Base-by-base conservation (phyloP, 2,797 vertebrate species). In the Geotrypetes seraphini region DNA sequence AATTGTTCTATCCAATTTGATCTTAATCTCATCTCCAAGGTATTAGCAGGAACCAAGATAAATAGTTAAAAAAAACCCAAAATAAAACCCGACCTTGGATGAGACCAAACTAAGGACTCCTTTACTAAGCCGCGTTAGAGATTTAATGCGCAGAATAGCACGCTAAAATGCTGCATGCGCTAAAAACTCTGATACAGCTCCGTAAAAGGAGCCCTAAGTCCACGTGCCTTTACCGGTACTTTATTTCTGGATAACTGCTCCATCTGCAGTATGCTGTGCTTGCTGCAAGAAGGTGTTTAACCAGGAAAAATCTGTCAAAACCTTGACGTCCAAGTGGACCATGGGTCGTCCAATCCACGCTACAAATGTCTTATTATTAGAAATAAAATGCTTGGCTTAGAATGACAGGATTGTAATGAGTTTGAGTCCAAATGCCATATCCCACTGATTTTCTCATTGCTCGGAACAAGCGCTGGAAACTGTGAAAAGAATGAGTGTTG, bases 201-300 rank as follows among this genome's bases (percentile, higher is more conserved):
- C n/a, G n/a, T n/a, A n/a, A n/a, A n/a, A n/a, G n/a, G n/a, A n/a
- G n/a, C n/a, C n/a, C n/a, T n/a, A n/a, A n/a, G n/a, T n/a, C n/a
- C n/a, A n/a, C n/a, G n/a, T n/a, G n/a, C n/a, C n/a, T n/a, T n/a
- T n/a, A n/a, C n/a, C n/a, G n/a, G n/a, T n/a, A n/a, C n/a, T n/a
- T n/a, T n/a, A n/a, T n/a, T n/a, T n/a, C n/a, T n/a, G n/a, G n/a
- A 7, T 8, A 29, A 9, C 39, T 33, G 19, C 0, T 32, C 11
- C 1, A 7, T 4, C 21, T 12, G 10, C 10, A 15, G 4, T 5
- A 12, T 22, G 3, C 15, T 0, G 8, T 0, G 0, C 3, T n/a
- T 0, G 3, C 19, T 1, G 16, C 4, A 1, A 0, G 5, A 4
- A 4, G 18, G 10, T 10, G 3, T 33, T 8, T 26, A 12, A 7